Evolutionary conservation across 1,140 invertebrate genomes (phyloP), one percentile per base, ranked within the genome.

Genomic region (Callitettix versicolor): DNA sequence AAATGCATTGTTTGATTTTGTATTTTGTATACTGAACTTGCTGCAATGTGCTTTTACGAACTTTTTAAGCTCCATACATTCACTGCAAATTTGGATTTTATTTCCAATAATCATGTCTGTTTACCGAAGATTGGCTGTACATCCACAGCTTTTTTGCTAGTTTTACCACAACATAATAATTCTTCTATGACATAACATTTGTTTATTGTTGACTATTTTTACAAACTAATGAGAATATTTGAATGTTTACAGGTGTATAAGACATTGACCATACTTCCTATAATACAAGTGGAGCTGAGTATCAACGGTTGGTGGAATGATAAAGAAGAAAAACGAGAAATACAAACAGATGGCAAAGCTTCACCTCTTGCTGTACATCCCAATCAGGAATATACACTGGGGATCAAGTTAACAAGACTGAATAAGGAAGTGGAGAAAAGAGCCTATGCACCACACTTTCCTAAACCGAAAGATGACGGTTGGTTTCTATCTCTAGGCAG

Each of bases 401-500:
- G 65, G 17, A 62, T 64, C 17, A 76, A 74, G 26, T 67, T 79
- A 58, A 72, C 67, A 52, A 62, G 71, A 64, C 73, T 68, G 53
- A 79, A 76, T 57, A 62, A 60, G 11, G 66, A 62, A 2, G 64
- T 62, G 26, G 69, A 70, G 53, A 67, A 76, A 56, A 76, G 79
- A 67, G 88, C 86, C 11, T 74, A 86, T 60, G 82, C 88, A 60
- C 89, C 91, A 5, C 78, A 81, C 59, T 98, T 93, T 73, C 82
- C 90, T 0, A 94, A 95, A 68, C 80, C 84, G 5, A 98, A 98
- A 73, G 91, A 93, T 61, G 94, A 98, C 69, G 89, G 91, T 43
- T 98, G 95, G 95, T 88, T 98, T 68, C 62, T 97, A 0, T 78
- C 94, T 0, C 70, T 98, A 1, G 94, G 92, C 9, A 78, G 81